These are phyloP conservation scores for Alosa alosa DNA, from an alignment of 2,113 vertebrate genomes.

Conservation along the genomic window DNA sequence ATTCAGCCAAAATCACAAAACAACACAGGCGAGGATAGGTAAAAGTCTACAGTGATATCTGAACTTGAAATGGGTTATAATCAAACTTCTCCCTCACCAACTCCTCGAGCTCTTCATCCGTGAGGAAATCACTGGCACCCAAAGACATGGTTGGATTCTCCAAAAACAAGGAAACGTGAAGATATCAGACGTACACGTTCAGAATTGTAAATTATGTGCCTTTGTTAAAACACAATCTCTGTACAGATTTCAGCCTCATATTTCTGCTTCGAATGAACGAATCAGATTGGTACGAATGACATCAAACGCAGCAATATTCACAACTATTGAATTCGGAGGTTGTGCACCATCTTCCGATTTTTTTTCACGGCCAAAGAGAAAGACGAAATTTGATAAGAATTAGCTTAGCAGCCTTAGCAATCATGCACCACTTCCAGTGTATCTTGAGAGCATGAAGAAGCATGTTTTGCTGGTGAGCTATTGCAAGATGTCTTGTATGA, in stretches of 20 bases:
- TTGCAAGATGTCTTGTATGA: not conserved
- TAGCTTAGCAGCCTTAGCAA: conserved; percentile 4
- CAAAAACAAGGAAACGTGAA: not conserved
- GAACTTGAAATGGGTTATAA: not conserved
- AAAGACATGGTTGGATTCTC: conserved; percentile 50
- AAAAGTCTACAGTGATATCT: not conserved
- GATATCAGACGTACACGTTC: not conserved
- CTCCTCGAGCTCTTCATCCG: conserved; percentile 69
- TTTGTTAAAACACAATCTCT: not conserved
- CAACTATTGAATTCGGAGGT: not conserved
- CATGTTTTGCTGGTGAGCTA: not conserved
- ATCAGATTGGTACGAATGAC: not conserved
- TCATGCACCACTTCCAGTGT: not conserved
- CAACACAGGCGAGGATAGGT: not conserved
- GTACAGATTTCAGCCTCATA: not conserved
- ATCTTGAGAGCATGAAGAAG: not conserved
- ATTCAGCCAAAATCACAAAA: not conserved
- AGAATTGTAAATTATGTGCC: not conserved
- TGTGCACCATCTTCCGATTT: not conserved
- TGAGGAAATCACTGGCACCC: conserved; percentile 62
- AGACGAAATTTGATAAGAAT: not conserved
- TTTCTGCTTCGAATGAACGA: not conserved
- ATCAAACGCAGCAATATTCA: not conserved
- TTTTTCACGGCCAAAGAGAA: not conserved
- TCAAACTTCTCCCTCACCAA: conserved; percentile 57